Percentiles rank a stretch among this genome's conserved stretches.
Conservation (phyloP, 2,888 invertebrate genomes). For the Agrotis puta region DNA sequence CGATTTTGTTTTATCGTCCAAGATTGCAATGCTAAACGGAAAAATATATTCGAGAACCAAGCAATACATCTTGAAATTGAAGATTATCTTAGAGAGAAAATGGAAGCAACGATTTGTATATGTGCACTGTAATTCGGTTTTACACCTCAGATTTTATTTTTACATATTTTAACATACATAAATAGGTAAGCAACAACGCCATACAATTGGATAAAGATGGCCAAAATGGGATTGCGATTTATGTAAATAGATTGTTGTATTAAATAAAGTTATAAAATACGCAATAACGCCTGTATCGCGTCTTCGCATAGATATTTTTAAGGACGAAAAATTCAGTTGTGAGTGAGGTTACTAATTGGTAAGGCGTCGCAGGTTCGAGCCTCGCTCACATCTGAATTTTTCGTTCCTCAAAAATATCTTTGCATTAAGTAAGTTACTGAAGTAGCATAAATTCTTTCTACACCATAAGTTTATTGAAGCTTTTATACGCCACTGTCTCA, state of each 20-base stretch:
- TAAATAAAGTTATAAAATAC: too few species aligned
- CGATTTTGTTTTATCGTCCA: constrained; percentile 2
- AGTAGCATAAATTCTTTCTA: constrained; percentile 1
- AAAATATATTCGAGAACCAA: not conserved
- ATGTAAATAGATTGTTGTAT: not conserved
- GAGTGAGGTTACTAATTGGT: too few species aligned
- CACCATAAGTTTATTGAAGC: constrained; percentile 18
- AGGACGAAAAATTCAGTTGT: too few species aligned
- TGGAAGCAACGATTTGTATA: not conserved
- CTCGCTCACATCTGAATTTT: too few species aligned
- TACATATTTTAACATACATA: not conserved
- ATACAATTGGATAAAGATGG: not conserved
- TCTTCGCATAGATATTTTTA: too few species aligned
- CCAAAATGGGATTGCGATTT: not conserved
- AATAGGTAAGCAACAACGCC: not conserved
- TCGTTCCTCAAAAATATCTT: too few species aligned
- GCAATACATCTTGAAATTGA: not conserved
- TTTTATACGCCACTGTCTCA: constrained; percentile 20
- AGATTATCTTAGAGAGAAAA: not conserved
- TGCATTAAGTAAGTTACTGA: constrained; percentile 10
- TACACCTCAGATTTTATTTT: not conserved
- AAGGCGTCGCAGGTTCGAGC: too few species aligned
- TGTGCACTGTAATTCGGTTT: not conserved
- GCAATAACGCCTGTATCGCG: too few species aligned
- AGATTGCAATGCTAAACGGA: not conserved